Base-by-base conservation (phyloP, 2,888 invertebrate species). In the Agrochola lychnidis region DNA sequence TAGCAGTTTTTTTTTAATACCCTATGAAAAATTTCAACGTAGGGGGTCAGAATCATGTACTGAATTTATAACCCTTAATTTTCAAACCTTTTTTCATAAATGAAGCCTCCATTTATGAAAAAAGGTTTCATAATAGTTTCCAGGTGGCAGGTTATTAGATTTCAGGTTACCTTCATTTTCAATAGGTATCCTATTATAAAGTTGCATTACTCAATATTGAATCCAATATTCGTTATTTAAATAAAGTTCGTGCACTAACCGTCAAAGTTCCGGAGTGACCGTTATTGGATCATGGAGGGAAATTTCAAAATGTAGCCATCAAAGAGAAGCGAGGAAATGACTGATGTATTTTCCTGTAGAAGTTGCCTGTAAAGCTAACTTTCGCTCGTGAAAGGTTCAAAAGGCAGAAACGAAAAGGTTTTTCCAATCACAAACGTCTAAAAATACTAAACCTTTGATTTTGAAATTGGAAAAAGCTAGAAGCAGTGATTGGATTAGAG, bases 261-360 rank as follows among this genome's bases (percentile, higher is more conserved):
- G 68, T 73, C 59, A 82, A 78, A 82, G 56, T 71, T 67, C 56
- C 12, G 12, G 19, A 68, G 53, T 56, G 42, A 64, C 56, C 66
- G 69, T 72, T 85, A 84, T 86, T 83, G 75, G 68, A 74, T 87
- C 78, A 72, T 77, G 64, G 16, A 57, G 22, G 57, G 56, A 78
- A 85, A 69, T 67, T 70, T 70, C 36, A 25, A 78, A 73, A 69
- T 22, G 45, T 36, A 42, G 4, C 40, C 68, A 14, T 80, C 73
- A 76, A 79, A 79, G 66, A 51, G 53, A 4, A 64, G 7, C 14
- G 53, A 19, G 25, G 12, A 70, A 73, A 73, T 61, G 16, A 51
- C 57, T 66, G 51, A 57, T 45, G 45, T 57, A 64, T 71, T 73
- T 69, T 53, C 42, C 53, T 36, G 19, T 70, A 3, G 0, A 62